Evolutionary conservation across 1,140 invertebrate species (phyloP), one percentile per base, ranked within the genome.

Genomic region (Drosophila neocordata): DNA sequence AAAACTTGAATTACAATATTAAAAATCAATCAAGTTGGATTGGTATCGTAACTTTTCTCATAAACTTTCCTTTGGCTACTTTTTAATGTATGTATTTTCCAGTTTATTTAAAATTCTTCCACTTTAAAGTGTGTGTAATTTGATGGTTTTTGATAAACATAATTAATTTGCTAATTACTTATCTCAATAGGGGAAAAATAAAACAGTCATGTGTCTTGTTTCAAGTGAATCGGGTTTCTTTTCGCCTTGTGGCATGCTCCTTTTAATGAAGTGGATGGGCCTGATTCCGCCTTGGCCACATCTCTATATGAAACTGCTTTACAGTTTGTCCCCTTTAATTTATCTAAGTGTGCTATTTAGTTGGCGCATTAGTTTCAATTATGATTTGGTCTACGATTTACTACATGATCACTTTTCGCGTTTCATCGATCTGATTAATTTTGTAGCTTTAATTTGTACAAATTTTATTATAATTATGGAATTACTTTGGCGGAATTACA

Each of bases 141-240:
- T 18, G 41, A 44, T 61, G 27, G 13, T 11, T 1, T 5, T 34
- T 15, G 11, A 35, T 35, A 12, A 7, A 11, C 11, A 18, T 1
- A 34, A 35, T 13, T 57, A 34, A 8, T 48, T 20, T 20, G 15
- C 41, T 48, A 48, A 48, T 48, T 48, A 48, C 4, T 6, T 31
- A 6, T 31, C 27, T 31, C 5, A 31, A 31, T 6, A 6, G 7
- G 27, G 4, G 1, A 7, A 7, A 31, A 31, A 31, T 31, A 31
- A 31, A 31, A 13, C 38, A 85, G 82, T 85, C 60, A 76, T 79
- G 65, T 63, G 53, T 38, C 69, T 61, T 59, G 41, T 66, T 34
- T 52, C 71, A 6, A 52, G 62, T 7, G 61, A 82, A 63, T 61
- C 82, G 35, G 63, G 82, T 64, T 38, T 44, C 4, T 71, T 34